Evolutionary conservation across 2,888 invertebrate genomes (phyloP).

Genomic region (Diploptera punctata): DNA sequence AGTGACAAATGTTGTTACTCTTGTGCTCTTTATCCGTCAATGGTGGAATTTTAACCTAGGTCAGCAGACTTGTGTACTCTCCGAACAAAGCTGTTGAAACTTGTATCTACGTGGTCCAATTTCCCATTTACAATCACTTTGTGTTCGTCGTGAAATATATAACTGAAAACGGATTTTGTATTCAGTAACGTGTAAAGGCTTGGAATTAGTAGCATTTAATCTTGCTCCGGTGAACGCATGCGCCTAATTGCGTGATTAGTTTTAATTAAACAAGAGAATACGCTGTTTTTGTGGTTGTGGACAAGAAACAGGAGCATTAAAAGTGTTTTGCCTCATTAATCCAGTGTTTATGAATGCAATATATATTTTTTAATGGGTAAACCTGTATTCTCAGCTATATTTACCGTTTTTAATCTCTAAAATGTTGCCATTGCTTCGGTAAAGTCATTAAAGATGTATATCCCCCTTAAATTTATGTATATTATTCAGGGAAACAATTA

Average conservation of each 20-base stretch:
- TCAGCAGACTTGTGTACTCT: too few relatives aligned
- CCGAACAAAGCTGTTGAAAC: too few relatives aligned
- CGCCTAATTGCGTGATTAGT: not conserved
- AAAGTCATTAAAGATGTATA: not conserved
- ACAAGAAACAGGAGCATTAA: not conserved
- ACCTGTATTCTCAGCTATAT: not conserved
- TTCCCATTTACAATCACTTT: too few relatives aligned
- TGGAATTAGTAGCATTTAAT: too few relatives aligned
- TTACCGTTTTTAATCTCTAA: not conserved
- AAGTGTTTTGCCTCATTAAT: not conserved
- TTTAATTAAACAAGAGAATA: not conserved
- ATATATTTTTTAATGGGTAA: constrained; percentile 1
- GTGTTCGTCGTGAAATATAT: too few relatives aligned
- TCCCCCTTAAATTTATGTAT: not conserved
- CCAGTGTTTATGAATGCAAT: not conserved
- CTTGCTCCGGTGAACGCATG: not conserved
- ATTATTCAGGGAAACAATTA: not conserved
- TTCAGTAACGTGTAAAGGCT: too few relatives aligned
- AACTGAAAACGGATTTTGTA: too few relatives aligned
- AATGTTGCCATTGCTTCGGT: not conserved
- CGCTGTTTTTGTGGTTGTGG: not conserved
- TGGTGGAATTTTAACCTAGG: too few relatives aligned
- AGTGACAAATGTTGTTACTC: too few relatives aligned
- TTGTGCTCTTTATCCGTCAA: too few relatives aligned
- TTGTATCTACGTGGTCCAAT: too few relatives aligned